Evolutionary conservation across 2,113 vertebrate species (phyloP), one percentile per base, ranked within the genome.

Genomic region (Pavo muticus): DNA sequence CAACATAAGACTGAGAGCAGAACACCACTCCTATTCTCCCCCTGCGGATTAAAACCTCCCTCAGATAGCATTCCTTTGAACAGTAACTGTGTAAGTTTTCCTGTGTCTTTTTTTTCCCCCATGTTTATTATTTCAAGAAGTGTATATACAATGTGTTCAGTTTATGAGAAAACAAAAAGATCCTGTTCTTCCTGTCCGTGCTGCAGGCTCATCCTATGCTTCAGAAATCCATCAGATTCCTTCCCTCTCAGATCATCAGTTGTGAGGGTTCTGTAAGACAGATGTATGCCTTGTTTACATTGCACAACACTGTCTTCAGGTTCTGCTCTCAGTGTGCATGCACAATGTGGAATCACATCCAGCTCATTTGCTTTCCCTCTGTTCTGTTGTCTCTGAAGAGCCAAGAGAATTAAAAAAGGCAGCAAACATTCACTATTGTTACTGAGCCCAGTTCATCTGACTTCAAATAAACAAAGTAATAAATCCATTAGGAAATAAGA

Each of bases 401-500:
- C 75, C 93, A 87, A 92, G 87, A 85, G 91, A 90, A 92, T 94
- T 94, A 25, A 63, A 91, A 93, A 85, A 90, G 13, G 8, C 71
- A 91, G 82, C 32, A 80, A 92, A 85, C 68, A 64, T 92, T 89
- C 84, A 83, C 79, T 86, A 87, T 67, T 88, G 85, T 85, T 92
- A 67, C 70, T 91, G 85, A 94, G 75, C 45, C 44, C 78, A 64
- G 42, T 67, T 87, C 89, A 59, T 76, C 80, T 84, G 88, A 82
- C 80, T 94, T 82, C 23, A 78, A 82, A 88, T 95, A 96, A 91
- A 94, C 91, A 91, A 70, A 90, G 87, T 70, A 85, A 94, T 87
- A 91, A 92, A 95, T 82, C 70, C 60, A 11, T 69, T 75, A 78
- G 81, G 77, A 94, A 92, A 84, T 44, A 78, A 68, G 57, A 72